A percentile compares a stretch with the other conserved stretches of the same genome.
Evolutionary conservation across 2,797 vertebrate species (phyloP).

Genomic region (Eulemur coronatus): DNA sequence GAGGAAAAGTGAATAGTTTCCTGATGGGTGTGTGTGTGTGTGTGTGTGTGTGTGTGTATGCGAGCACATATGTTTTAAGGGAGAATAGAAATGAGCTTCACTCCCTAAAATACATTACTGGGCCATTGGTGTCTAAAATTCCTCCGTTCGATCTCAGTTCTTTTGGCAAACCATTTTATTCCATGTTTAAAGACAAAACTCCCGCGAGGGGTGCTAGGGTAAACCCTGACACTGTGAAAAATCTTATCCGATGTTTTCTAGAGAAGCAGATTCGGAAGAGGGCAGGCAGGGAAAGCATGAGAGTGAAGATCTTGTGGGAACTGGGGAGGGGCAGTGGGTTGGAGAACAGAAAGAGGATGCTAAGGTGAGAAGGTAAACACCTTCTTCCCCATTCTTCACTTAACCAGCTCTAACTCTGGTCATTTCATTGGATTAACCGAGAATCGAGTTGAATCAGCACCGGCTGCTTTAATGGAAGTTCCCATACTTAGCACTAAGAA

Average conservation of each 20-base stretch:
- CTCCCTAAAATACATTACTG: neutral
- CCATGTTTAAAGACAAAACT: neutral
- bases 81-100: neutral
- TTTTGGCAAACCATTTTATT: neutral
- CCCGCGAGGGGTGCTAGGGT: neutral
- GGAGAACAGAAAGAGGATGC: neutral
- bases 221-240: neutral
- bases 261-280: neutral
- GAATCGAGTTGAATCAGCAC: neutral
- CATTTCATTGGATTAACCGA: neutral
- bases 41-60: neutral
- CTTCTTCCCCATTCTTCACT: neutral
- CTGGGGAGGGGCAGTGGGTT: neutral
- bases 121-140: neutral
- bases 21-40: neutral
- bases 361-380: neutral
- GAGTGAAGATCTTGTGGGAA: neutral
- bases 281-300: neutral
- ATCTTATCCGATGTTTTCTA: neutral
- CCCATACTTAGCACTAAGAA: neutral
- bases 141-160: neutral
- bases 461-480: neutral
- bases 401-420: neutral
- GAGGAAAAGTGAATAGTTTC: neutral
- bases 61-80: neutral